A percentile compares a stretch with the other conserved stretches of the same genome.
Evolutionary conservation across 2,888 invertebrate species (phyloP).

Genomic region (Clostera curtula): DNA sequence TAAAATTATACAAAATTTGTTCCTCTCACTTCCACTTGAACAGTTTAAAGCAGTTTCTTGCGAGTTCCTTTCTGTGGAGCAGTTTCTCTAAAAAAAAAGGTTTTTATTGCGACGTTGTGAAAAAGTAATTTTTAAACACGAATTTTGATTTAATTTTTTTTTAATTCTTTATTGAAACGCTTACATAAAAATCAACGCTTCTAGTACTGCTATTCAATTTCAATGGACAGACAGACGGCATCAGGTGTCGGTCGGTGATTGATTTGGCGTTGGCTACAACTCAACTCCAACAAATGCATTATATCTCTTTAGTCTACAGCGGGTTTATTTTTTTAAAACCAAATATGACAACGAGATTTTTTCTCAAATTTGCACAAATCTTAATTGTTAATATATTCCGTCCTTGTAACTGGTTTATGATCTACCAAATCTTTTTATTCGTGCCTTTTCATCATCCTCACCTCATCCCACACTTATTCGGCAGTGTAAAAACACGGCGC

Average conservation of each 20-base stretch:
- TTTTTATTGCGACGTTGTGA: background rate
- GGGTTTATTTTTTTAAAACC: conserved; percentile 17
- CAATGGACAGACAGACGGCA: conserved; percentile 31
- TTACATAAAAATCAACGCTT: too few species aligned
- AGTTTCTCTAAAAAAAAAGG: too few species aligned
- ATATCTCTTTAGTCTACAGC: conserved; percentile 34
- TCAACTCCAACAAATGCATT: conserved; percentile 37
- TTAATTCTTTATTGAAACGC: too few species aligned
- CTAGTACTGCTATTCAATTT: too few species aligned
- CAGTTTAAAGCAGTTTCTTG: too few species aligned
- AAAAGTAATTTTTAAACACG: background rate
- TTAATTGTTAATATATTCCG: background rate
- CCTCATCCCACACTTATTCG: too few species aligned
- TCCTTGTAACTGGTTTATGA: background rate
- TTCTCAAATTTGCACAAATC: background rate
- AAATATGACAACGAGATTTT: background rate
- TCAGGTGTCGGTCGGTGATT: conserved; percentile 62
- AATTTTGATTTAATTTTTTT: too few species aligned
- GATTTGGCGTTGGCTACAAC: conserved; percentile 40
- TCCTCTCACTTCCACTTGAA: too few species aligned
- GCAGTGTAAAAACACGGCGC: too few species aligned
- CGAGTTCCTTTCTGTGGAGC: too few species aligned
- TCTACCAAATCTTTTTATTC: conserved; percentile 12
- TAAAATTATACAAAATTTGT: too few species aligned
- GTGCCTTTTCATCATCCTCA: too few species aligned